Base-by-base conservation (phyloP, 2,888 invertebrate genomes). In the Amblyjoppa fuscipennis region DNA sequence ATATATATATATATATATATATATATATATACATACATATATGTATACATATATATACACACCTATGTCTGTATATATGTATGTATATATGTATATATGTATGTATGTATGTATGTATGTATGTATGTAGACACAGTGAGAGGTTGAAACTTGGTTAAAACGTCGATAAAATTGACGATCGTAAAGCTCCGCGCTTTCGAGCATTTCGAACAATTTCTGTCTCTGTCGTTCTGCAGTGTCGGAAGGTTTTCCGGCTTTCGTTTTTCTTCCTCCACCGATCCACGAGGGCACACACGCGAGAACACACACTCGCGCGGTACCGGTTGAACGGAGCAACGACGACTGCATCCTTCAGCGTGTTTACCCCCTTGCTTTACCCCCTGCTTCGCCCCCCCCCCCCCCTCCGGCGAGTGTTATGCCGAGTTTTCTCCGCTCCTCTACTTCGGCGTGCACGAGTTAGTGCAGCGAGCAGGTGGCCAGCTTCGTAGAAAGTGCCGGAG, bases 141-240 rank as follows among this genome's bases (percentile, higher is more conserved):
- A 61, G 64, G 75, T 73, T 69, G 80, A 80, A 87, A 88, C 68
- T 85, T 78, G 85, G 86, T 86, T 86, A 80, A 85, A 88, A 86
- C 82, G 87, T 88, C 84, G 81, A 88, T 87, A 85, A 86, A 87
- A 85, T 85, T 85, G 85, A 88, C 85, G 83, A 53, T 83, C 83
- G 84, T 88, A 86, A 87, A 86, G 83, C 80, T 73, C 74, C 56
- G 75, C 81, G 71, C 56, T 76, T 79, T 69, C 38, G 20, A 71
- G 41, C 61, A 69, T 45, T 71, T 38, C 28, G 64, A 64, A 34
- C 64, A 64, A 64, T 64, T 64, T 45, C 53, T n/a, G 28, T 81
- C 56, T 69, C 73, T 34, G 38, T 25, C 45, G 25, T 77, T 31
- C n/a, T 28, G n/a, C 73, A 68, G 49, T 49, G 66, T 66, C 66